Evolutionary conservation across 2,113 vertebrate genomes (phyloP).

Genomic region (Scomber scombrus): DNA sequence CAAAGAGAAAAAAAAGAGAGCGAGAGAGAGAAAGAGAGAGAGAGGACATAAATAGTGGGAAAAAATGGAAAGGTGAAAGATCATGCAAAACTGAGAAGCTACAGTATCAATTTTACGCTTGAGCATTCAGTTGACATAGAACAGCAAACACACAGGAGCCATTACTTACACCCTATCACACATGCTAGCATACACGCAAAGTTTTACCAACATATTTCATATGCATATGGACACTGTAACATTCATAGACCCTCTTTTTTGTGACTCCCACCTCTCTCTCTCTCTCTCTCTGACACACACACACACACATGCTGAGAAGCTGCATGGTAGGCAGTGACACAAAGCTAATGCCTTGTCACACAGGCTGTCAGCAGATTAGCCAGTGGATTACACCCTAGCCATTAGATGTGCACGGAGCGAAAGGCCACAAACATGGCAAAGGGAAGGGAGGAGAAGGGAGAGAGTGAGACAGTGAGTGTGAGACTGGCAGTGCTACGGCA

Average conservation of each 20-base stretch:
- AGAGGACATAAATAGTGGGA: slow-evolving; percentile 52
- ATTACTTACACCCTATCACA: slow-evolving; percentile 44
- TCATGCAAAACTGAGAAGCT: slow-evolving; percentile 37
- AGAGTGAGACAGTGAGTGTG: slow-evolving; percentile 16
- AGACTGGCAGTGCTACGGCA: slow-evolving; percentile 26
- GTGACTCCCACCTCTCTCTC: slow-evolving; percentile 22
- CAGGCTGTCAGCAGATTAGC: slow-evolving; percentile 88
- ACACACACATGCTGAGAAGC: slow-evolving; percentile 70
- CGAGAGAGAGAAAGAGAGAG: not conserved
- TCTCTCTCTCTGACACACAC: slow-evolving; percentile 59
- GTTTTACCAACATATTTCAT: slow-evolving; percentile 49
- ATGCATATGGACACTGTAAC: slow-evolving; percentile 36
- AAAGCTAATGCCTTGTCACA: slow-evolving; percentile 88
- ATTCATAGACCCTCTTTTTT: slow-evolving; percentile 26
- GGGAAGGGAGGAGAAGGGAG: slow-evolving; percentile 32
- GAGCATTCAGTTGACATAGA: slow-evolving; percentile 40
- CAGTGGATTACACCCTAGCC: slow-evolving; percentile 86
- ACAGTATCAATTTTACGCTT: slow-evolving; percentile 55
- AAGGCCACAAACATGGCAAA: slow-evolving; percentile 82
- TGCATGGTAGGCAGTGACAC: slow-evolving; percentile 84
- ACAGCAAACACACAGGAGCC: slow-evolving; percentile 31
- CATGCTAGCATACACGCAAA: slow-evolving; percentile 22
- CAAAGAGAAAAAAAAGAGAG: not conserved
- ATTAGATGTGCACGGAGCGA: slow-evolving; percentile 84
- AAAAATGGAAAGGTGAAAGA: slow-evolving; percentile 51